phyloP scores from a whole-genome alignment of 1,140 invertebrate species.

The Lordiphosa mommai region DNA sequence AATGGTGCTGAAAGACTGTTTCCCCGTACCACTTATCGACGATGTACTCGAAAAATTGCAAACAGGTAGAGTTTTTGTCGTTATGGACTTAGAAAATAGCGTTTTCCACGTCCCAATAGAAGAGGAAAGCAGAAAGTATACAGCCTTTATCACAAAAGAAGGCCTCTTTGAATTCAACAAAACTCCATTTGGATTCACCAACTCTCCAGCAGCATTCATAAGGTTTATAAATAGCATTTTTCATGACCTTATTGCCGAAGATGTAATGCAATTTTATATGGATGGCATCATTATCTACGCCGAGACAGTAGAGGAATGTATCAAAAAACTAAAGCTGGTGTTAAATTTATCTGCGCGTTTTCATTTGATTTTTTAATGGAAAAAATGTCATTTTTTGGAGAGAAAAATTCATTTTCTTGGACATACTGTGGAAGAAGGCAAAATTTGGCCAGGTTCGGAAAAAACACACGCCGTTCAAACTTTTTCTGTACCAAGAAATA shows the following conservation, averaged over 20 bases:
- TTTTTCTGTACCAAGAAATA: conserved; percentile 37
- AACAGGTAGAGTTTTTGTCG: conserved; percentile 25
- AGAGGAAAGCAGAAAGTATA: conserved; percentile 21
- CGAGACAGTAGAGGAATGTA: conserved; percentile 71
- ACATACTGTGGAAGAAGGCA: conserved; percentile 22
- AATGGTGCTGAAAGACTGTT: neutral
- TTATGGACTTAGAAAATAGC: conserved; percentile 34
- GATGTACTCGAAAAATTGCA: conserved; percentile 37
- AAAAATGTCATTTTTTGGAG: conserved; percentile 55
- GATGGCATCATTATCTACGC: conserved; percentile 80
- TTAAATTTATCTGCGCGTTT: conserved; percentile 44
- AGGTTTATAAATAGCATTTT: conserved; percentile 61
- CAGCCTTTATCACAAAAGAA: conserved; percentile 51
- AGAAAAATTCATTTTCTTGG: conserved; percentile 65
- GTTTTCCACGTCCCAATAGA: conserved; percentile 24
- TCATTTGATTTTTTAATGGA: conserved; percentile 72
- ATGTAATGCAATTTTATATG: conserved; percentile 47
- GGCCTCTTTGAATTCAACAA: conserved; percentile 78
- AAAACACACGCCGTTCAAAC: conserved; percentile 59
- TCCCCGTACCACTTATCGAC: conserved; percentile 16
- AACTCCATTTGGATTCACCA: conserved; percentile 80
- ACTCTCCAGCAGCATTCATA: conserved; percentile 78
- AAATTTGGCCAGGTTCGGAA: conserved; percentile 41
- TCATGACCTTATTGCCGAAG: neutral
- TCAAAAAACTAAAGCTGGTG: conserved; percentile 35